Evolutionary conservation across 2,113 vertebrate genomes (phyloP).

Genomic region (Oreocharis arfaki): DNA sequence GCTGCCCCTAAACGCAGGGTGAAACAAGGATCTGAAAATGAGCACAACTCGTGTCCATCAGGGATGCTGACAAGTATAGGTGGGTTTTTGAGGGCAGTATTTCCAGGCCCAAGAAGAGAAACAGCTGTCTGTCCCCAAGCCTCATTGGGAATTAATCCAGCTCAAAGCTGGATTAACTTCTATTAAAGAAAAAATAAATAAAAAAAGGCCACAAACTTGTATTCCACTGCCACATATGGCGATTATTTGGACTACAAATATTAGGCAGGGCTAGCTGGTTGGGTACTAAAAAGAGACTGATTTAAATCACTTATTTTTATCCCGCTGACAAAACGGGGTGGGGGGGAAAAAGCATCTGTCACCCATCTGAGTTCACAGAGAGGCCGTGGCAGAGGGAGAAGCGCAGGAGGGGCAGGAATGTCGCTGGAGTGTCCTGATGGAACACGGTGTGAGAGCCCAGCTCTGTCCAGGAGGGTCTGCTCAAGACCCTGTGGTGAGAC

Average conservation of each 20-base stretch:
- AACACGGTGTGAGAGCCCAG: rapidly evolving
- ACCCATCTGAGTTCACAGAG: neutral
- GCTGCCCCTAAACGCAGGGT: neutral
- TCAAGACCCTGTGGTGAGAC: rapidly evolving
- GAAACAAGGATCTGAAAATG: neutral
- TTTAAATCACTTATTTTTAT: slow-evolving; percentile 60
- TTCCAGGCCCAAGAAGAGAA: slow-evolving; percentile 21
- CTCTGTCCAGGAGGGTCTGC: neutral
- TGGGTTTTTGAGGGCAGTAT: slow-evolving; percentile 10
- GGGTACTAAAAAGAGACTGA: neutral
- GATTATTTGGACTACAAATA: slow-evolving; percentile 51
- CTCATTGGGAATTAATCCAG: slow-evolving; percentile 54
- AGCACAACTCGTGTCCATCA: neutral
- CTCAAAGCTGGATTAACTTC: slow-evolving; percentile 38
- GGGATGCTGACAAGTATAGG: neutral
- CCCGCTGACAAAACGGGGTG: neutral
- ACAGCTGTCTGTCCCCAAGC: slow-evolving; percentile 18
- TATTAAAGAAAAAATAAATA: neutral
- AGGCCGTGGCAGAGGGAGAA: neutral
- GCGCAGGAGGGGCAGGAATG: neutral
- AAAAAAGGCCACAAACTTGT: slow-evolving; percentile 22
- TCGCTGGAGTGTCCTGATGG: rapidly evolving
- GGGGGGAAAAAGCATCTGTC: slow-evolving; percentile 34
- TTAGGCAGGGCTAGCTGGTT: slow-evolving; percentile 39
- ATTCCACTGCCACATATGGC: slow-evolving; percentile 40